Evolutionary conservation across 2,797 vertebrate species (phyloP).

Genomic region (Melanotaenia nigrans): DNA sequence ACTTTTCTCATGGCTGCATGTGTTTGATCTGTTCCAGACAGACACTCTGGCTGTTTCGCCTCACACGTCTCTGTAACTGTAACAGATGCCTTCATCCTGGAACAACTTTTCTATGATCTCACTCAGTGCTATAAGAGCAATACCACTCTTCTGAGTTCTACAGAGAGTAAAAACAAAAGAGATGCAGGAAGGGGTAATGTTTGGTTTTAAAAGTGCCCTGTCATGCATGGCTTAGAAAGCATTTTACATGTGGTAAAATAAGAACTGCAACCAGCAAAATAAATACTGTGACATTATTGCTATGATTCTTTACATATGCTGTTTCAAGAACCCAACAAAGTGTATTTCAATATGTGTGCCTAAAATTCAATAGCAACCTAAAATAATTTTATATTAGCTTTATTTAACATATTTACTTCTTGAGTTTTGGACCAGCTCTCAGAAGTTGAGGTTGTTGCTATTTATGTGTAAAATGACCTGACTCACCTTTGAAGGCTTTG

Average conservation of each 20-base stretch:
- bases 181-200: constrained; percentile 31
- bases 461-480: neutral
- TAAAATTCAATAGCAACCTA: neutral
- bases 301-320: neutral
- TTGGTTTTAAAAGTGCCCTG: constrained; percentile 33
- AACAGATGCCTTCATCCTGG: constrained; percentile 61
- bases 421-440: neutral
- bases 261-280: constrained; percentile 20
- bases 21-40: constrained; percentile 75
- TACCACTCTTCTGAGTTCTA: constrained; percentile 40
- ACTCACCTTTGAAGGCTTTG: constrained; percentile 80
- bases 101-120: constrained; percentile 54
- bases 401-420: constrained; percentile 25
- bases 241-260: constrained; percentile 16
- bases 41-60: constrained; percentile 37
- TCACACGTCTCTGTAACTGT: constrained; percentile 45
- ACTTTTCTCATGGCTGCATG: constrained; percentile 46
- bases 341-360: neutral
- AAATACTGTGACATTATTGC: constrained; percentile 12
- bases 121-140: constrained; percentile 48
- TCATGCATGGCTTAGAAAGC: constrained; percentile 29
- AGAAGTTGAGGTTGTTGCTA: neutral
- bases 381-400: neutral
- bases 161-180: constrained; percentile 37
- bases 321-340: neutral